Conservation (phyloP, 92 coral and sea anemone genomes). For the Metridium senile region DNA sequence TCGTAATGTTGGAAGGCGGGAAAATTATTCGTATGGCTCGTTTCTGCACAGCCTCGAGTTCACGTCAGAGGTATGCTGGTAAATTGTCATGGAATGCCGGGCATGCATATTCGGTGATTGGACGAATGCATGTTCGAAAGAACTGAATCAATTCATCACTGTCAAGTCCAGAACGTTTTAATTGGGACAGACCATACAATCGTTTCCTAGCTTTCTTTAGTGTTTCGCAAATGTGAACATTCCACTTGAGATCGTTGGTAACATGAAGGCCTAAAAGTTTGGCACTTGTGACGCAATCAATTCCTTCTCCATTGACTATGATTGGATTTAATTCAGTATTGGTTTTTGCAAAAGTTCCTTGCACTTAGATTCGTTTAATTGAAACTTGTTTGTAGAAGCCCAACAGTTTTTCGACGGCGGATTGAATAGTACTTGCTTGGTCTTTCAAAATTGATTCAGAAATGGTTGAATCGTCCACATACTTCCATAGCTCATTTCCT, state of each 20-base stretch:
- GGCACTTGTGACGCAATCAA: not conserved
- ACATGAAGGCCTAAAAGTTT: not conserved
- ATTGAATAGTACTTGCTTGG: too few relatives aligned
- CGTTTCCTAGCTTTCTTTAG: constrained; percentile 2
- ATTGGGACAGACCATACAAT: not conserved
- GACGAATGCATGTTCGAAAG: too few relatives aligned
- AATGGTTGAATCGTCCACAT: constrained; percentile 39
- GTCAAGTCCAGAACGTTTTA: not conserved
- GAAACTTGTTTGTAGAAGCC: constrained; percentile 16
- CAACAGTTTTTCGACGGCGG: constrained; percentile 11
- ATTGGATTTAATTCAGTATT: not conserved
- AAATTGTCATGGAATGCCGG: too few relatives aligned
- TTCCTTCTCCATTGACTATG: not conserved
- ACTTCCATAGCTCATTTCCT: constrained; percentile 23
- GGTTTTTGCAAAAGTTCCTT: not conserved
- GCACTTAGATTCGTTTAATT: not conserved
- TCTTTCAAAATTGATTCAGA: constrained; percentile 21
- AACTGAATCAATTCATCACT: too few relatives aligned
- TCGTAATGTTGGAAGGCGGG: too few relatives aligned
- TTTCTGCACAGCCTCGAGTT: too few relatives aligned
- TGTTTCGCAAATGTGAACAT: not conserved
- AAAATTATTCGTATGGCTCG: too few relatives aligned
- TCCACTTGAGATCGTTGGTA: constrained; percentile 2
- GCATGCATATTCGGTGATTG: too few relatives aligned
- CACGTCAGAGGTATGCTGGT: too few relatives aligned